These are phyloP conservation scores for Gallinago nigripennis DNA, from an alignment of 2,797 vertebrate species.

Conservation along the genomic window DNA sequence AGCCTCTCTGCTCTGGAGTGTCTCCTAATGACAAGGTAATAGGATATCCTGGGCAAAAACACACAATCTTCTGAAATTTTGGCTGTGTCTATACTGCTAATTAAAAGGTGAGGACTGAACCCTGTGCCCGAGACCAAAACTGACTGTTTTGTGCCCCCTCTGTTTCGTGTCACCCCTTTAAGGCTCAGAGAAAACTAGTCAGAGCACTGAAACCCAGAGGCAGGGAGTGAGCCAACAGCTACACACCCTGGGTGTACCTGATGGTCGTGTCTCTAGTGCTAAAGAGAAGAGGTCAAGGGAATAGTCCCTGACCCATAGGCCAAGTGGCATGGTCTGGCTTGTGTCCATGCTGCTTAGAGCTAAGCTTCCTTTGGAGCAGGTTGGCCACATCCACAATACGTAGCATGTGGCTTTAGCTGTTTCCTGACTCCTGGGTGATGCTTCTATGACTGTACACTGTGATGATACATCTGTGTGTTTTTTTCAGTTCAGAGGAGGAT, in stretches of 20 bases:
- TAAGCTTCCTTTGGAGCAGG: background rate
- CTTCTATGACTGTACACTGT: accelerated
- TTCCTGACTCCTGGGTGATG: background rate
- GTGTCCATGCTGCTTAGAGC: background rate
- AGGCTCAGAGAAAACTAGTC: background rate
- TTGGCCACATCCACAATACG: background rate
- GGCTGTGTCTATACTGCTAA: background rate
- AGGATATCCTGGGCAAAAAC: background rate
- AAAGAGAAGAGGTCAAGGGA: background rate
- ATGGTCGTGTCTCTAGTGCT: background rate
- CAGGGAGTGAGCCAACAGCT: background rate
- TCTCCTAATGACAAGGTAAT: background rate
- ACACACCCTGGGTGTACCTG: accelerated
- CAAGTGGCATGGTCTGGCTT: background rate
- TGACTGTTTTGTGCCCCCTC: background rate
- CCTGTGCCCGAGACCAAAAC: background rate
- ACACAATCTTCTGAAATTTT: background rate
- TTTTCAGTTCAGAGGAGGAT: background rate
- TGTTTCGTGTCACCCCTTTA: background rate
- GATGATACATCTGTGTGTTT: background rate
- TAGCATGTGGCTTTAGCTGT: accelerated
- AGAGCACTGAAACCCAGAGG: background rate
- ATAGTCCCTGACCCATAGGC: background rate
- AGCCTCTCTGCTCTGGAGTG: background rate
- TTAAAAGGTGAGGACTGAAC: background rate